Base-by-base conservation (phyloP, 2,797 vertebrate genomes). In the Phyllotis vaccarum region DNA sequence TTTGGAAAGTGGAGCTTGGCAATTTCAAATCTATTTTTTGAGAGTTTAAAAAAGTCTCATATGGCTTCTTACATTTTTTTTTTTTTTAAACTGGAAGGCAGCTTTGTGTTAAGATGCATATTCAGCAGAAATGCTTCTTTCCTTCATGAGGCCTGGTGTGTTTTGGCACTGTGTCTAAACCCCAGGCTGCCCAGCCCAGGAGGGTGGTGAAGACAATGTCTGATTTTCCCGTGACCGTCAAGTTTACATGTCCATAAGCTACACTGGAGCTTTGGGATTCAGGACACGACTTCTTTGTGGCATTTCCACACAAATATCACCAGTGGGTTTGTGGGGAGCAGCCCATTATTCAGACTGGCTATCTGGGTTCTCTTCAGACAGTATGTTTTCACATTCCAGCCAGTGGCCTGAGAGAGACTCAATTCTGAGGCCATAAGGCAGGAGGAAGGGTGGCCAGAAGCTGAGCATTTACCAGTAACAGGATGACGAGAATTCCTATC, bases 101-200 rank as follows among this genome's bases (percentile, higher is more conserved):
- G 90, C 81, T 96, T 92, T 93, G 87, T 72, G 86, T 66, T 16
- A 56, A 88, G 86, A 62, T 89, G 60, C 43, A 62, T 70, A 37
- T 22, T 94, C 78, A 79, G 94, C 95, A 95, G 90, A 96, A 93
- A 62, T 3, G 5, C 0, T 14, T 64, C 68, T 79, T 86, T 13
- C 66, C 11, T 37, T 96, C 94, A 96, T 8, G 74, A 92, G 85
- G 81, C 27, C 78, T 92, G 96, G 94, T 92, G 97, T 94, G 91
- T 89, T 29, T 8, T 1, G 27, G 49, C 78, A 24, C 85, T 86
- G 72, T 56, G 68, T 93, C 64, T 81, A 79, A 87, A 74, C 11
- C 64, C 27, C 31, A 21, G 68, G 37, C 56, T 76, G 3, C 43
- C 94, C 66, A 58, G 11, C 14, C 29, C 46, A 82, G 72, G 54